Base-by-base conservation (phyloP, 2,113 vertebrate species). In the Tursiops truncatus region DNA sequence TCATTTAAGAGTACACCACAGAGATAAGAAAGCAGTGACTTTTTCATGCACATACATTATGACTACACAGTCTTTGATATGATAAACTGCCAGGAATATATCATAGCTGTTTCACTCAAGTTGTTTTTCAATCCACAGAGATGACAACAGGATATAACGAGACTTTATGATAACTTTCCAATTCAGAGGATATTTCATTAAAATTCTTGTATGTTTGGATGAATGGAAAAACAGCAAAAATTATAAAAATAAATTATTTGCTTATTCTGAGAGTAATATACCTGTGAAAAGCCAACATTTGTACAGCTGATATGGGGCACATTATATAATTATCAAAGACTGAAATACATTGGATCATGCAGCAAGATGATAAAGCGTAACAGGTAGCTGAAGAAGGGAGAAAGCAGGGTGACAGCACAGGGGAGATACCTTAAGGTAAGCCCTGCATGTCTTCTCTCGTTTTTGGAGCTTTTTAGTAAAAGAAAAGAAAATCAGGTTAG, bases 381-480 rank as follows among this genome's bases (percentile, higher is more conserved):
- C 99, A 97, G 98, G 98, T 97, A 98, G 98, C 98, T 98, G 97
- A 98, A 98, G 98, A 94, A 98, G 98, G 98, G 97, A 98, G 97
- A 98, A 98, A 99, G 99, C 99, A 99, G 98, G 99, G 98, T 98
- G 98, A 99, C 98, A 98, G 98, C 98, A 98, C 98, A 98, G 99
- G 99, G 99, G 98, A 99, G 98, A 99, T 99, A 99, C 99, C 99
- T 99, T 99, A 99, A 99, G 99, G 99, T 99, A 99, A 98, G 99
- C 99, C 99, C 99, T 99, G 99, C 99, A 99, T 99, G 99, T 99
- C 99, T 99, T 99, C 99, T 99, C 99, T 99, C 99, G 99, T 98
- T 99, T 99, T 99, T 99, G 99, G 99, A 99, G 99, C 99, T 99
- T 99, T 99, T 99, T 98, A 99, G 98, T 98, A 98, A 99, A 98